Evolutionary conservation across 2,888 invertebrate genomes (phyloP), one percentile per base, ranked within the genome.

Genomic region (Adineta ricciae): DNA sequence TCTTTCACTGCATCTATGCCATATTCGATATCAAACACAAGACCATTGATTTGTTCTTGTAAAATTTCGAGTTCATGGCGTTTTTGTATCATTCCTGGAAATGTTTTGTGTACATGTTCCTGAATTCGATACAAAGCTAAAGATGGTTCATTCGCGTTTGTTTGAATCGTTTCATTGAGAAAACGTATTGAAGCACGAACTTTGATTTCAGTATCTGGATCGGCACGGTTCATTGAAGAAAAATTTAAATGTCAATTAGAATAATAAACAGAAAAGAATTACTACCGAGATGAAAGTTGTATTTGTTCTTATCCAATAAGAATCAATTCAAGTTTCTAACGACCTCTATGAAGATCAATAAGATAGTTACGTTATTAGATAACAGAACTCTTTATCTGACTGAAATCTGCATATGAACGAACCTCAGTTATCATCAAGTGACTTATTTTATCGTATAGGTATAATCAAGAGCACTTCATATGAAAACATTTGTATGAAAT

Each of bases 71-170:
- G 41, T 41, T 85, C 84, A 24, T 14, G 8, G 41, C 38, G 54
- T 56, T 49, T 85, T 19, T 85, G 49, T n/a, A 82, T 38, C 21
- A 84, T 19, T 21, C 3, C 19, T 8, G 85, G 85, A 11, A 85
- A 38, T 9, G 54, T 82, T 56, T 85, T 85, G 5, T 83, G 72
- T 19, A 84, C 84, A 78, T 85, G 85, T 46, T 85, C 85, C 85
- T 85, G 85, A 24, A 85, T 38, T 24, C 85, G 72, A 50, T 54
- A 85, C 32, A 84, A 38, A 21, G 83, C 85, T 56, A 85, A 36
- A 5, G 85, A 85, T 32, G 85, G 83, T 56, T 85, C 85, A 82
- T 85, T 85, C 8, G 85, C 73, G 72, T 73, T 82, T 11, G 52
- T 52, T 36, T 85, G 83, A 3, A 85, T 32, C 19, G 84, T 73